Conservation (phyloP, 2,888 invertebrate genomes). For the Geotrupes spiniger region DNA sequence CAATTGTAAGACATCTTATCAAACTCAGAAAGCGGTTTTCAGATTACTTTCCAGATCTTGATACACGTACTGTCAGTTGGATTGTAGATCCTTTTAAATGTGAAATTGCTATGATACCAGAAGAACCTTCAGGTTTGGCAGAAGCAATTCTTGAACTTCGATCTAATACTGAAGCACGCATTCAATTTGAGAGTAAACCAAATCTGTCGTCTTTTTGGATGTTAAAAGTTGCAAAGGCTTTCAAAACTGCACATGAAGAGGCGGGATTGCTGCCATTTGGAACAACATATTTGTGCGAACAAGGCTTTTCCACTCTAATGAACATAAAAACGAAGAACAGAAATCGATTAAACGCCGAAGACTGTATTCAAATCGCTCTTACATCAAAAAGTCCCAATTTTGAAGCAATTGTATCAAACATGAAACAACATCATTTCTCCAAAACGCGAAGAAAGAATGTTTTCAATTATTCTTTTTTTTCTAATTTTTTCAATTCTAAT, state of each 20-base stretch:
- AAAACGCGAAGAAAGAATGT: constrained; percentile 28
- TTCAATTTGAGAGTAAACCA: constrained; percentile 29
- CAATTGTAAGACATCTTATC: constrained; percentile 30
- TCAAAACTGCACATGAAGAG: constrained; percentile 30
- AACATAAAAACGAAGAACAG: constrained; percentile 29
- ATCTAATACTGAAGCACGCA: constrained; percentile 30
- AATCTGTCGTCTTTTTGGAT: constrained; percentile 30
- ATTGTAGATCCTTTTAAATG: constrained; percentile 21
- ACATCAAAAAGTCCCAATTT: constrained; percentile 30
- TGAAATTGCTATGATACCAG: constrained; percentile 22
- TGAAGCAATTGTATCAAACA: constrained; percentile 27
- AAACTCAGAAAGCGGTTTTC: constrained; percentile 31
- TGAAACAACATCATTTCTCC: constrained; percentile 29
- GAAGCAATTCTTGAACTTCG: constrained; percentile 30
- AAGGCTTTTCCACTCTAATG: constrained; percentile 13
- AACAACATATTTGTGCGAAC: constrained; percentile 21
- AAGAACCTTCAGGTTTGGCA: constrained; percentile 29
- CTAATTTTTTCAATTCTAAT: too few species aligned
- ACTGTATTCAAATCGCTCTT: constrained; percentile 29
- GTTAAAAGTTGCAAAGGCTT: constrained; percentile 33
- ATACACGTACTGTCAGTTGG: constrained; percentile 27
- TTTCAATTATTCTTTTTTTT: too few species aligned
- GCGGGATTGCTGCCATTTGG: constrained; percentile 12
- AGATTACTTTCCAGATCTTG: constrained; percentile 31
- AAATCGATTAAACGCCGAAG: constrained; percentile 28